These are phyloP conservation scores for Babylonia areolata DNA, from an alignment of 1,140 invertebrate genomes.

Conservation along the genomic window DNA sequence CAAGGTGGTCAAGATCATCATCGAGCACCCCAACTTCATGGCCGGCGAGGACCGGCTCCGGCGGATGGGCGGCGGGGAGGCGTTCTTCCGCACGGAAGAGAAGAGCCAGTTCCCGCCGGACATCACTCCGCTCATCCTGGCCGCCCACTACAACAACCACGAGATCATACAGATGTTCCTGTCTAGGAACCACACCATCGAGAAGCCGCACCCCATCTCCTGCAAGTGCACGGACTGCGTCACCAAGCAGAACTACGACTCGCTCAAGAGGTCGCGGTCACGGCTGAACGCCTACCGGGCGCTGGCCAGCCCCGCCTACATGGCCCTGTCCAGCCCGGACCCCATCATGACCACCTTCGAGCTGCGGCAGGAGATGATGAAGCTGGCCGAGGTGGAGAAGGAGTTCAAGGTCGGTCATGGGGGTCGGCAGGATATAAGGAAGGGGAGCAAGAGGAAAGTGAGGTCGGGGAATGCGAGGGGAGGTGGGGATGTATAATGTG, in stretches of 20 bases:
- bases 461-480: background rate
- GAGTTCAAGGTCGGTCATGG: slow-evolving; percentile 78
- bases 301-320: slow-evolving; percentile 78
- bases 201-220: slow-evolving; percentile 79
- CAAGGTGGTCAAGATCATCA: slow-evolving; percentile 74
- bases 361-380: slow-evolving; percentile 79
- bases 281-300: slow-evolving; percentile 75
- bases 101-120: slow-evolving; percentile 73
- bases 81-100: slow-evolving; percentile 71
- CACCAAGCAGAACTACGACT: slow-evolving; percentile 76
- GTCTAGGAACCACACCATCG: slow-evolving; percentile 73
- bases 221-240: slow-evolving; percentile 80
- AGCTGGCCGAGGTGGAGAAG: slow-evolving; percentile 76
- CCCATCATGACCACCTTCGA: slow-evolving; percentile 83
- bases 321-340: slow-evolving; percentile 82
- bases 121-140: slow-evolving; percentile 75
- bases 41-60: slow-evolving; percentile 72
- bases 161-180: slow-evolving; percentile 76
- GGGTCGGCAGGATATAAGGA: too few species aligned
- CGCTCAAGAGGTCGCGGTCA: slow-evolving; percentile 71
- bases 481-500: background rate
- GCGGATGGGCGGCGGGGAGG: slow-evolving; percentile 68
- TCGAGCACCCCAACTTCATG: slow-evolving; percentile 74
- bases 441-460: background rate
- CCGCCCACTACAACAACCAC: slow-evolving; percentile 75